Evolutionary conservation across 2,113 vertebrate genomes (phyloP).

Genomic region (Brevimyrus niger): DNA sequence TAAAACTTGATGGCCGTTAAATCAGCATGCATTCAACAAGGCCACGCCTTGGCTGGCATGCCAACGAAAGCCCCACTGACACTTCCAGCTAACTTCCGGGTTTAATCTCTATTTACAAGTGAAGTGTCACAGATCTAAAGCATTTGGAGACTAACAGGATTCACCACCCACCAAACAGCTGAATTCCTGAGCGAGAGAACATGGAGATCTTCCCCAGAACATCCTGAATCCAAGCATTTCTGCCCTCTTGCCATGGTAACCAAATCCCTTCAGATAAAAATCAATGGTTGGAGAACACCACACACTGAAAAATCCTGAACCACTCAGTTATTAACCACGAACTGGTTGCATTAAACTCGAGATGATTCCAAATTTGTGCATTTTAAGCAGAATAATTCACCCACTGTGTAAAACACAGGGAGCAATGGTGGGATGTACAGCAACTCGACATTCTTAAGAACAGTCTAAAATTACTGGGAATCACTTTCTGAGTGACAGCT

Average conservation of each 20-base stretch:
- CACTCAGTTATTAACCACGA: not conserved
- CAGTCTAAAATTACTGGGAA: not conserved
- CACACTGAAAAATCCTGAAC: not conserved
- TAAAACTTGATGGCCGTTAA: not conserved
- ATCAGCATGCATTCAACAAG: not conserved
- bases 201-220: not conserved
- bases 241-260: slow-evolving; percentile 22
- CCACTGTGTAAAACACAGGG: not conserved
- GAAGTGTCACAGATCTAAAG: slow-evolving; percentile 28
- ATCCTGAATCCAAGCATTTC: slow-evolving; percentile 3
- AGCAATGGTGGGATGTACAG: not conserved
- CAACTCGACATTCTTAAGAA: not conserved
- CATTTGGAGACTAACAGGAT: slow-evolving; percentile 37
- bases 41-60: not conserved
- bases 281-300: slow-evolving; percentile 5
- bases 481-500: not conserved
- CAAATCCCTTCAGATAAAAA: slow-evolving; percentile 11
- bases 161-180: slow-evolving; percentile 35
- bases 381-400: not conserved
- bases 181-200: slow-evolving; percentile 10
- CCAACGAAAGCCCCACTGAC: not conserved
- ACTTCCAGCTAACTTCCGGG: not conserved
- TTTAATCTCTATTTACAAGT: slow-evolving; percentile 4
- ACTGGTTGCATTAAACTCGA: not conserved
- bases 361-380: not conserved